Percentiles rank a stretch among this genome's conserved stretches.
Conservation (phyloP, 2,113 vertebrate species). For the Thalassarche chlororhynchos region DNA sequence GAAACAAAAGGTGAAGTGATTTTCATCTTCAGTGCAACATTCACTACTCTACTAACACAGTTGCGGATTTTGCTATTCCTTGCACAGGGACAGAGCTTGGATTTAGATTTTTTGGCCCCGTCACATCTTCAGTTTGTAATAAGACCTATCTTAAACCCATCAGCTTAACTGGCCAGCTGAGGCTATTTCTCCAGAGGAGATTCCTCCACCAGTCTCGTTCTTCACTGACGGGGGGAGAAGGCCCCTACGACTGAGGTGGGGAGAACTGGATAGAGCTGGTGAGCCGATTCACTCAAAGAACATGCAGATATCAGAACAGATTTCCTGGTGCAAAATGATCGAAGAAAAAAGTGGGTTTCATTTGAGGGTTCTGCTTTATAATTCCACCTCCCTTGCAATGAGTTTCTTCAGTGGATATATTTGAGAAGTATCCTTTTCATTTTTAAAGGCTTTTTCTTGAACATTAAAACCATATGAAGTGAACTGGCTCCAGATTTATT, state of each 20-base stretch:
- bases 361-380: not conserved
- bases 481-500: not conserved
- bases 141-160: not conserved
- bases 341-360: not conserved
- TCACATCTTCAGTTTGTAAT: not conserved
- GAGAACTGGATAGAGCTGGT: not conserved
- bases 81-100: not conserved
- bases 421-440: not conserved
- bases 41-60: not conserved
- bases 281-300: not conserved
- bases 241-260: not conserved
- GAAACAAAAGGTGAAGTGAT: not conserved
- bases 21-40: not conserved
- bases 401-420: not conserved
- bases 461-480: not conserved
- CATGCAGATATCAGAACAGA: not conserved
- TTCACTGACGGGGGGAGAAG: not conserved
- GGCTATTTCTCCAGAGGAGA: not conserved
- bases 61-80: not conserved
- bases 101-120: not conserved
- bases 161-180: not conserved
- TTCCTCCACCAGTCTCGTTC: not conserved
- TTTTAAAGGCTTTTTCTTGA: not conserved
- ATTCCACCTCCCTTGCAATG: not conserved
- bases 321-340: not conserved